Percentiles rank a stretch among this genome's conserved stretches.
Evolutionary conservation across 2,797 vertebrate genomes (phyloP).

Genomic region (Epinephelus awoara): DNA sequence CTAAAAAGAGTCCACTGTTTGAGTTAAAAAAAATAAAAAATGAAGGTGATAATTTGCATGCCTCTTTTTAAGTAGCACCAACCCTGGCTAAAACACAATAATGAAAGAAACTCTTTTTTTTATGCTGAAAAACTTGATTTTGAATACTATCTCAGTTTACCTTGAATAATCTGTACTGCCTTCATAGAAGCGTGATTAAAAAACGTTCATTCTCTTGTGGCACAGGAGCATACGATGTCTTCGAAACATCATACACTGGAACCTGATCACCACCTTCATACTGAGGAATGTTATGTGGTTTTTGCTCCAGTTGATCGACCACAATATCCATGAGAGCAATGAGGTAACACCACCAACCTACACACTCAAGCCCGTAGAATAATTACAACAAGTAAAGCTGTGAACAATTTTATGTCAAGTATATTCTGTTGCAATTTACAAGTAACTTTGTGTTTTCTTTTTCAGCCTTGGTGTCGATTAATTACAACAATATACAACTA

Average conservation of each 20-base stretch:
- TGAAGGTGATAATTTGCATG: no score
- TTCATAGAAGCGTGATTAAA: neutral
- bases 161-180: neutral
- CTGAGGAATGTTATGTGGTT: constrained; percentile 97
- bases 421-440: neutral
- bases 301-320: constrained; percentile 95
- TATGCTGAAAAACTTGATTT: no score
- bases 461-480: constrained; percentile 96
- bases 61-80: no score
- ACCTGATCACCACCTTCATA: constrained; percentile 97
- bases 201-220: neutral
- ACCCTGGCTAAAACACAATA: no score
- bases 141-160: neutral
- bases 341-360: constrained; percentile 84
- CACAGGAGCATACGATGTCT: constrained; percentile 96
- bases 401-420: neutral
- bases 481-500: constrained; percentile 98
- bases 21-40: no score
- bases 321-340: constrained; percentile 95
- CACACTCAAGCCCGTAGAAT: no score
- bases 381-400: neutral
- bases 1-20: no score
- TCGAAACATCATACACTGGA: constrained; percentile 99
- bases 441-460: constrained; percentile 39
- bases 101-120: no score